Conservation (phyloP, 2,113 vertebrate genomes). For the Lasiurus borealis region DNA sequence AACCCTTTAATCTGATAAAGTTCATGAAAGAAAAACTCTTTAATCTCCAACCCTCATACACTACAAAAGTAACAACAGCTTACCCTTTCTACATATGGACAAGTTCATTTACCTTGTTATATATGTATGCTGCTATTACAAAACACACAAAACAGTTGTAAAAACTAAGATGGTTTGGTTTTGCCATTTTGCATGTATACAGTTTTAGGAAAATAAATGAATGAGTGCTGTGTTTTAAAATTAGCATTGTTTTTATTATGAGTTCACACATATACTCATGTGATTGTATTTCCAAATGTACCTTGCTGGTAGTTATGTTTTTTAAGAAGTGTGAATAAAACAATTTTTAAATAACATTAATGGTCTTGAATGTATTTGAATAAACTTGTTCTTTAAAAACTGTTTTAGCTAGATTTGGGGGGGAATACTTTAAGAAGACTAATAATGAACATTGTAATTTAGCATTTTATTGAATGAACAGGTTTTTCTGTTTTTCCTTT, state of each 20-base stretch:
- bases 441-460: neutral
- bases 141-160: neutral
- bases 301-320: neutral
- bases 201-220: neutral
- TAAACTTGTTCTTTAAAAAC: constrained; percentile 8
- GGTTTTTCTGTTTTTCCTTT: neutral
- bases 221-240: neutral
- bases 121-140: neutral
- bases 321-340: neutral
- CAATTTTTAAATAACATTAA: neutral
- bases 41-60: constrained; percentile 55
- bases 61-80: constrained; percentile 62
- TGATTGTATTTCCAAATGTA: neutral
- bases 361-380: neutral
- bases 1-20: constrained; percentile 78
- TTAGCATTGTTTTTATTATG: neutral
- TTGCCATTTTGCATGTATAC: neutral
- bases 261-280: neutral
- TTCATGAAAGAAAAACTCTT: constrained; percentile 70
- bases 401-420: neutral
- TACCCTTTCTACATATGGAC: constrained; percentile 57
- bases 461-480: constrained; percentile 36
- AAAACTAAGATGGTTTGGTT: neutral
- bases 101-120: neutral
- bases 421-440: neutral